These are phyloP conservation scores for Prorops nasuta DNA, from an alignment of 1,140 invertebrate genomes.

Conservation along the genomic window DNA sequence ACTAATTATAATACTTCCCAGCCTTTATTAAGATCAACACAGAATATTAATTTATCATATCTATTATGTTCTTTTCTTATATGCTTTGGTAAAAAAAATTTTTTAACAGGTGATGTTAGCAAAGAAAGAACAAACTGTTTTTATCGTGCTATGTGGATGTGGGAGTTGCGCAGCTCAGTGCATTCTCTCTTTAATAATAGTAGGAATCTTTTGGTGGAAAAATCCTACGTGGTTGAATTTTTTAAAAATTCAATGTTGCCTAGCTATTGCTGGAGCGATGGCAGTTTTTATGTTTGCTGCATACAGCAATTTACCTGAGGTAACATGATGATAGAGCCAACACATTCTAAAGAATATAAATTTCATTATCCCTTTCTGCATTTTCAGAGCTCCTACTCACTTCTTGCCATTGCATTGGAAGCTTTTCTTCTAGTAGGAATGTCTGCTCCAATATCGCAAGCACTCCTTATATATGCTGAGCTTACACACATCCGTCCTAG, in stretches of 20 bases:
- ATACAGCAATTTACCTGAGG: constrained; percentile 57
- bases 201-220: constrained; percentile 61
- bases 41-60: too few relatives aligned
- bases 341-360: neutral
- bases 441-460: constrained; percentile 61
- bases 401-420: constrained; percentile 55
- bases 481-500: constrained; percentile 55
- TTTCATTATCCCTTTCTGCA: neutral
- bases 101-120: constrained; percentile 28
- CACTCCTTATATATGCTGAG: constrained; percentile 61
- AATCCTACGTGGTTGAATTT: constrained; percentile 64
- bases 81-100: too few relatives aligned
- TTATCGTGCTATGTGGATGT: constrained; percentile 62
- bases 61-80: too few relatives aligned
- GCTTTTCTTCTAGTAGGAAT: constrained; percentile 58
- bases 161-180: constrained; percentile 62
- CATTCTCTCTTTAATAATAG: constrained; percentile 57
- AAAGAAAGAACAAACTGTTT: constrained; percentile 37
- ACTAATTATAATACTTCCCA: too few relatives aligned
- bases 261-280: constrained; percentile 62
- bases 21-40: too few relatives aligned
- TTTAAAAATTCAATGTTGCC: constrained; percentile 67
- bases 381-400: constrained; percentile 47
- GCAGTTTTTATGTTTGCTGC: constrained; percentile 63
- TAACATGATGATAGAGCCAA: constrained; percentile 41